These are phyloP conservation scores for Calameuta pallipes DNA, from an alignment of 2,888 invertebrate species.

Conservation along the genomic window DNA sequence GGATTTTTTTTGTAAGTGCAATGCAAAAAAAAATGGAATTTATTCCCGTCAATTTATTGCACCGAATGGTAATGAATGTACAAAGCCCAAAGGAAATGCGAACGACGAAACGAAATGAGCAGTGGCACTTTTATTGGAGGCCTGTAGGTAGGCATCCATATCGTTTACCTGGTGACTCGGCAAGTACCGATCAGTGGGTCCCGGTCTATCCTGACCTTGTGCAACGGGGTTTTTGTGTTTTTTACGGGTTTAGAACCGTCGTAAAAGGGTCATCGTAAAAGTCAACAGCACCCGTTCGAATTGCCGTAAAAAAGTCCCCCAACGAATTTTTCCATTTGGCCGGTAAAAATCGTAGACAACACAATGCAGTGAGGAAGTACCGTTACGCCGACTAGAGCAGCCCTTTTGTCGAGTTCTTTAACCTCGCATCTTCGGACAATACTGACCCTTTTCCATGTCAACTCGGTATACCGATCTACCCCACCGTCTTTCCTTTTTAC, in stretches of 20 bases:
- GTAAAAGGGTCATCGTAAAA: conserved; percentile 53
- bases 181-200: conserved; percentile 8
- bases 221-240: conserved; percentile 37
- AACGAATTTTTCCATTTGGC: conserved; percentile 21
- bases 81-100: background rate
- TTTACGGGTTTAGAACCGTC: conserved; percentile 48
- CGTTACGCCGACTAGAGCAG: conserved; percentile 40
- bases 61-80: background rate
- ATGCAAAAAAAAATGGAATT: background rate
- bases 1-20: background rate
- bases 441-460: conserved; percentile 30
- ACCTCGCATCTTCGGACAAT: conserved; percentile 33
- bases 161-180: background rate
- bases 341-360: conserved; percentile 22
- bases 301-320: conserved; percentile 50
- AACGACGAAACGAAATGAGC: background rate
- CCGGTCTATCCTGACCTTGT: conserved; percentile 47
- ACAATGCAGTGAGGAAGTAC: conserved; percentile 43
- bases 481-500: conserved; percentile 22
- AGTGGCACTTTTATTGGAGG: background rate
- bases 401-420: conserved; percentile 43
- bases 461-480: conserved; percentile 7
- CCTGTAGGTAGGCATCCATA: background rate
- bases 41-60: background rate
- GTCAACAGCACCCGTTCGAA: conserved; percentile 53